These are phyloP conservation scores for Trididemnum nubilum DNA, from an alignment of 23 tunicate genomes.

Conservation along the genomic window DNA sequence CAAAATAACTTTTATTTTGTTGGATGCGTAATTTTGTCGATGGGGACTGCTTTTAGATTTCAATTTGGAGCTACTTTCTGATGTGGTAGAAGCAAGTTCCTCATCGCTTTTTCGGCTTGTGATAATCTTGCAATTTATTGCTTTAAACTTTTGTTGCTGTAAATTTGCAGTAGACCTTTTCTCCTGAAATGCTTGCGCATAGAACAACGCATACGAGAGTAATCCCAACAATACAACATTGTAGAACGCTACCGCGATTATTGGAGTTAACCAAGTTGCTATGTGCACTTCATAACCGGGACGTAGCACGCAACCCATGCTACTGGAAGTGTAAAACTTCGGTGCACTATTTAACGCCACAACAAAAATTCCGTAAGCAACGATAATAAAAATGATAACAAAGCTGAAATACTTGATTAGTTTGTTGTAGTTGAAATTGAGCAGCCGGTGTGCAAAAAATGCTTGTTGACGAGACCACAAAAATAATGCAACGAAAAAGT, in stretches of 20 bases:
- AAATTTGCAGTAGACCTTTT: too few species aligned
- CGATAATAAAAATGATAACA: slow-evolving; percentile 23
- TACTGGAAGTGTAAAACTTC: not conserved
- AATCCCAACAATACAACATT: not conserved
- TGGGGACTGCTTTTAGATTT: too few species aligned
- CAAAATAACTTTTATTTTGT: too few species aligned
- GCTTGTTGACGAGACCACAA: slow-evolving; percentile 57
- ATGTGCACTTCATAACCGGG: not conserved
- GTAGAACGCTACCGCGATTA: not conserved
- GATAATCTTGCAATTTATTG: too few species aligned
- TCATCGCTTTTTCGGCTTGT: too few species aligned
- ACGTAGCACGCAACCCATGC: not conserved
- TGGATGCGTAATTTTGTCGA: too few species aligned
- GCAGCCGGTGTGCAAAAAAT: slow-evolving; percentile 39
- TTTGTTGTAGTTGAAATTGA: slow-evolving; percentile 34
- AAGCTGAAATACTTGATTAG: slow-evolving; percentile 31
- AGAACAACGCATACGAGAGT: not conserved
- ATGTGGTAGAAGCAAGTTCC: too few species aligned
- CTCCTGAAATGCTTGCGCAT: too few species aligned
- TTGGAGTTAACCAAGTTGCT: too few species aligned
- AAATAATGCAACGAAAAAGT: slow-evolving; percentile 5
- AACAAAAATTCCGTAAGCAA: not conserved
- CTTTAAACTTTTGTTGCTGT: too few species aligned
- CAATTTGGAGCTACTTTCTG: too few species aligned
- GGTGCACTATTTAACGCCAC: not conserved